Base-by-base conservation (phyloP, 2,797 vertebrate species). In the Anas acuta region DNA sequence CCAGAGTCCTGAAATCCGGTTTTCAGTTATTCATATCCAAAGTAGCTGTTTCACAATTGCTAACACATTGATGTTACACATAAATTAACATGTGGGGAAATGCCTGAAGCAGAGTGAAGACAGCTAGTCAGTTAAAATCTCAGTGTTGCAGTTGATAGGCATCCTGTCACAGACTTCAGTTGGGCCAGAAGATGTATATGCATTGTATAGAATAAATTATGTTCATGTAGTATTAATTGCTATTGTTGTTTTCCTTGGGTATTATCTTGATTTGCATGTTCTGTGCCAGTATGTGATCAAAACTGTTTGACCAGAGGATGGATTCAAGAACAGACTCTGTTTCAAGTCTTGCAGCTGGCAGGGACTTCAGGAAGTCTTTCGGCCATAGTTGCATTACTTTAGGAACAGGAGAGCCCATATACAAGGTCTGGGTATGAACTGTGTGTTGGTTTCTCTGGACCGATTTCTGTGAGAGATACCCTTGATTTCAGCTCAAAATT, bases 241-340 rank as follows among this genome's bases (percentile, higher is more conserved):
- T 58, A 20, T 23, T 16, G 3, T 8, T 45, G 32, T 6, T 51
- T 81, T 54, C 60, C 39, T 39, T 17, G 19, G 2, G 30, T 70
- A 6, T 1, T 11, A n/a, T 18, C 14, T 51, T 18, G 51, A 1
- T 53, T n/a, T 45, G 6, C n/a, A 35, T 8, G 4, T 26, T 58
- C 17, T 45, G 9, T 41, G 8, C 26, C 35, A 56, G 10, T 10
- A 53, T 14, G 47, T 18, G 5, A 71, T 79, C 9, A 81, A 90
- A 84, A 9, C 3, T 54, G 17, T 79, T 21, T 70, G 17, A 66
- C 11, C 2, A 12, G 6, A 30, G 23, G 10, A 25, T 0, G 0
- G 11, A 41, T 30, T 8, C 10, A 78, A 75, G 14, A 47, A 35
- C 4, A 62, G 19, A 3, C 3, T 72, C 39, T 4, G 1, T 54